Evolutionary conservation across 2,797 vertebrate genomes (phyloP).

Genomic region (Halcyon leucocephala): DNA sequence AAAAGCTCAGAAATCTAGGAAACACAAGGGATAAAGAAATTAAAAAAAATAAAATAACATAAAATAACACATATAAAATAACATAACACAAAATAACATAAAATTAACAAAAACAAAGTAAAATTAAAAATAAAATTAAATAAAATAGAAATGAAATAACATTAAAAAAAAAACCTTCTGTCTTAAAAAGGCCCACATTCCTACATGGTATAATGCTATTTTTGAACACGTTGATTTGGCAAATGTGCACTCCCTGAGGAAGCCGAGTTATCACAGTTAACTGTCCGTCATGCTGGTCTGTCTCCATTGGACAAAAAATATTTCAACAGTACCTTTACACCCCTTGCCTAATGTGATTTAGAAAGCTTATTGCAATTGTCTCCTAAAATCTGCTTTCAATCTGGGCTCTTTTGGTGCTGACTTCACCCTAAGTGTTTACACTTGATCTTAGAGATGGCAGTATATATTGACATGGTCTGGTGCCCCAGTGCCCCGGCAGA

Average conservation of each 20-base stretch:
- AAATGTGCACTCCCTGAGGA: neutral
- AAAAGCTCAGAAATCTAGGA: neutral
- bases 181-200: neutral
- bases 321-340: neutral
- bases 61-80: too few relatives aligned
- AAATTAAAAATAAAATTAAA: neutral
- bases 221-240: neutral
- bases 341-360: neutral
- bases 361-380: neutral
- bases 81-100: too few relatives aligned
- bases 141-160: too few relatives aligned
- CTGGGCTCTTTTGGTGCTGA: neutral
- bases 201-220: neutral
- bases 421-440: neutral
- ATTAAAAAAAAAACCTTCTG: neutral
- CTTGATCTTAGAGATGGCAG: neutral
- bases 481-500: neutral
- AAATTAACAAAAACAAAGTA: too few relatives aligned
- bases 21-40: neutral
- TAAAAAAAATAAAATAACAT: too few relatives aligned
- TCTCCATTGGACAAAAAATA: neutral
- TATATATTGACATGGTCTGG: neutral
- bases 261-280: neutral
- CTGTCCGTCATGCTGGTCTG: neutral
- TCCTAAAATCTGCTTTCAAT: neutral